Conservation (phyloP, 2,888 invertebrate genomes). For the Hydropsyche betteni region DNA sequence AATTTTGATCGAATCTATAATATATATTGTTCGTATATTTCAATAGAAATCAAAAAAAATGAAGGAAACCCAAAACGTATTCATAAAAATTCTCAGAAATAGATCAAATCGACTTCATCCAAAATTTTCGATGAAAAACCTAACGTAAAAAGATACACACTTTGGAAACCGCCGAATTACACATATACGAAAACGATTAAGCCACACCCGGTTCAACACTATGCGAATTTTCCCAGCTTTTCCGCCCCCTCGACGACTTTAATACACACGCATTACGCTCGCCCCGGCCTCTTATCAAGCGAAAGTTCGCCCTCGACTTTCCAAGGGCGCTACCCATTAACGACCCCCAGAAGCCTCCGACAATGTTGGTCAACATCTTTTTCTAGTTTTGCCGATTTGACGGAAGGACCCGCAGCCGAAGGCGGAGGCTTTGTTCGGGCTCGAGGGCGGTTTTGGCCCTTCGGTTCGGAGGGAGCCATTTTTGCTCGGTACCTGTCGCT, state of each 20-base stretch:
- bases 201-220: background rate
- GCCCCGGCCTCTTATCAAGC: constrained; percentile 16
- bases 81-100: too few species aligned
- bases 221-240: background rate
- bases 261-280: constrained; percentile 5
- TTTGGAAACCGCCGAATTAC: background rate
- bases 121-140: too few species aligned
- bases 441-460: background rate
- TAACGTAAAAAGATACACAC: too few species aligned
- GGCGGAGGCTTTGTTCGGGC: background rate
- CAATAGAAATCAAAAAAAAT: too few species aligned
- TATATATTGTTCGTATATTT: too few species aligned
- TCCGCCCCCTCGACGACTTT: background rate
- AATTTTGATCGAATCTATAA: too few species aligned
- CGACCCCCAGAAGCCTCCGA: background rate
- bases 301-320: background rate
- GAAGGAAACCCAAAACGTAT: too few species aligned
- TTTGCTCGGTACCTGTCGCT: constrained; percentile 28
- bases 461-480: background rate
- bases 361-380: background rate
- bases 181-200: constrained; percentile 14
- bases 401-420: too few species aligned
- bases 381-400: constrained; percentile 8
- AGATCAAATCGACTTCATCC: too few species aligned
- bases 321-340: constrained; percentile 7